These are phyloP conservation scores for Spheniscus mendiculus DNA, from an alignment of 2,113 vertebrate genomes.

Conservation along the genomic window DNA sequence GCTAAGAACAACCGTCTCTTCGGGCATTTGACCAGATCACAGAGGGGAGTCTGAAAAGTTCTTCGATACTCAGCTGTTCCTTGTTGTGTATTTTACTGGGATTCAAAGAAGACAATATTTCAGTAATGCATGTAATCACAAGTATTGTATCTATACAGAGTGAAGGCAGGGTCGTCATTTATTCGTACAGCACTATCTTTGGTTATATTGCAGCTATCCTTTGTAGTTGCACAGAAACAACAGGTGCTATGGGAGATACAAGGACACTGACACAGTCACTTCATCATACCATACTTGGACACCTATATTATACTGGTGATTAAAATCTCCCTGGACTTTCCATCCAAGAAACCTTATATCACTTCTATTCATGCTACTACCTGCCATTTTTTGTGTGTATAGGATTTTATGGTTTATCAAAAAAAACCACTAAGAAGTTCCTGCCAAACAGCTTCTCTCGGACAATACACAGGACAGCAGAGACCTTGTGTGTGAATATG, in stretches of 20 bases:
- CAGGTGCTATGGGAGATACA: not conserved
- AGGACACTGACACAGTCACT: not conserved
- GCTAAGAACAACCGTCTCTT: not conserved
- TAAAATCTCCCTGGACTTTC: not conserved
- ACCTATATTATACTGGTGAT: not conserved
- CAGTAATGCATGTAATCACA: not conserved
- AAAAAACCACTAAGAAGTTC: accelerated
- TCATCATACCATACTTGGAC: not conserved
- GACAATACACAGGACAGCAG: not conserved
- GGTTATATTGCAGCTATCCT: not conserved
- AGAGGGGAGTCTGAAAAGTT: not conserved
- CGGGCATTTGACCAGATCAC: not conserved
- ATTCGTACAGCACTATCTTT: not conserved
- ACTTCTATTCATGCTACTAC: not conserved
- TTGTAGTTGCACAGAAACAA: not conserved
- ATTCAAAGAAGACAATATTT: not conserved
- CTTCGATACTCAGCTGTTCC: not conserved
- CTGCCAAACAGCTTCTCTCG: not conserved
- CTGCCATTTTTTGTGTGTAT: not conserved
- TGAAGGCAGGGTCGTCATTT: not conserved
- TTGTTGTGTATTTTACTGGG: not conserved
- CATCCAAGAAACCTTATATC: not conserved
- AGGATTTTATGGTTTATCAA: not conserved
- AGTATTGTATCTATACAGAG: not conserved
- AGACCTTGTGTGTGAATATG: not conserved